Percentiles rank a stretch among this genome's conserved stretches.
phyloP scores from a whole-genome alignment of 2,797 vertebrate genomes.

The Capromys pilorides region DNA sequence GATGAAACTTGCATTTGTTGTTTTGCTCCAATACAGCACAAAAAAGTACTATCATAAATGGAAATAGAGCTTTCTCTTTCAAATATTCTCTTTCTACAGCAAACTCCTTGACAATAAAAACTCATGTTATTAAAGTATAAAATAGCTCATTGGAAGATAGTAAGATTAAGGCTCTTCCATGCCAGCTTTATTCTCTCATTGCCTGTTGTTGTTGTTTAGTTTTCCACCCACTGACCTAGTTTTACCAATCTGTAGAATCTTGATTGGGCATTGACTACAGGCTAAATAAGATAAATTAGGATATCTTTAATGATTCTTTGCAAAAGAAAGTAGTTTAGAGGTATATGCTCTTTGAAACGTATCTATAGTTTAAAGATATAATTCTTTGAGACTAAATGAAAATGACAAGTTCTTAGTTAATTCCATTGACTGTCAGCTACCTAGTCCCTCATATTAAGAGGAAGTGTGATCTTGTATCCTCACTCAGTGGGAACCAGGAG shows the following conservation, averaged over 20 bases:
- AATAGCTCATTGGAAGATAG: not conserved
- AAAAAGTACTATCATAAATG: constrained; percentile 19
- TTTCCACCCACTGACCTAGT: not conserved
- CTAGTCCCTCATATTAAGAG: not conserved
- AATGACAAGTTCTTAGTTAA: not conserved
- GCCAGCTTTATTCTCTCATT: not conserved
- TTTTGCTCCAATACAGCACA: not conserved
- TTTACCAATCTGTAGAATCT: not conserved
- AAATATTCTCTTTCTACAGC: constrained; percentile 44
- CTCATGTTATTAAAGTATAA: not conserved
- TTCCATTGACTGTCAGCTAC: not conserved
- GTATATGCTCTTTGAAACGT: not conserved
- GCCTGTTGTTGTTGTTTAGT: not conserved
- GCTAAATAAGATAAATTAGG: not conserved
- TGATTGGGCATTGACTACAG: not conserved
- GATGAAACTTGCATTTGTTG: not conserved
- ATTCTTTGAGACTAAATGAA: not conserved
- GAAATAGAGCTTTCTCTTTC: not conserved
- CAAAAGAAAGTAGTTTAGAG: not conserved
- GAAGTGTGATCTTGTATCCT: not conserved
- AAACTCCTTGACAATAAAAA: constrained; percentile 24
- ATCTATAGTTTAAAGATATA: too few relatives aligned
- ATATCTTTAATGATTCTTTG: not conserved
- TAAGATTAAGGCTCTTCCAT: not conserved
- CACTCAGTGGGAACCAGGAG: not conserved